These are phyloP conservation scores for Formicarius rufipectus DNA, from an alignment of 2,113 vertebrate species.

Conservation along the genomic window DNA sequence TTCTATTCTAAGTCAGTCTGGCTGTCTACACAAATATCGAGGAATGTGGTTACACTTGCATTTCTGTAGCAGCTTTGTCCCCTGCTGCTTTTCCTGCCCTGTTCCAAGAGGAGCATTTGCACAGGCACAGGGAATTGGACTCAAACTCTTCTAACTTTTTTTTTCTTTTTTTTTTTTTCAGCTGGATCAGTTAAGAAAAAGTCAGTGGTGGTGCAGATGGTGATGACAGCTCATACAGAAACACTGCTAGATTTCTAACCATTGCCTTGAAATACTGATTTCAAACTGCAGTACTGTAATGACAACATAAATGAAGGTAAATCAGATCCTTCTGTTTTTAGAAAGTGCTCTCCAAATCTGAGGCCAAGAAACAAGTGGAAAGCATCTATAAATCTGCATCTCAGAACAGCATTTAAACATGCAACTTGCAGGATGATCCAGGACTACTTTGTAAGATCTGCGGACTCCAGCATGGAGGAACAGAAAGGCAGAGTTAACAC, in stretches of 20 bases:
- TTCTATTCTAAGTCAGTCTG: constrained; percentile 2
- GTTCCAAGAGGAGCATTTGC: constrained; percentile 26
- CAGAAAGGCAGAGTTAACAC: not conserved
- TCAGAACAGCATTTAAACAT: not conserved
- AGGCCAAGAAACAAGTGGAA: not conserved
- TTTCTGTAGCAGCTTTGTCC: constrained; percentile 41
- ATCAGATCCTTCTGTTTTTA: not conserved
- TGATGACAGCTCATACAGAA: constrained; percentile 19
- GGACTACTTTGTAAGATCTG: not conserved
- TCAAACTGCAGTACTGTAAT: not conserved
- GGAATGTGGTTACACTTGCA: constrained; percentile 8
- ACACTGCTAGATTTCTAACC: not conserved
- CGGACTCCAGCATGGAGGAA: not conserved
- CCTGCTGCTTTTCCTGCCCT: constrained; percentile 31
- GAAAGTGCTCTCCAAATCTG: not conserved
- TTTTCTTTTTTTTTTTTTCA: not conserved
- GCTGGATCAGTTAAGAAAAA: not conserved
- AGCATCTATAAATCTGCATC: not conserved
- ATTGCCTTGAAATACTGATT: not conserved
- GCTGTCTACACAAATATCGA: not conserved
- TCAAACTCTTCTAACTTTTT: not conserved
- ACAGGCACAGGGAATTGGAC: not conserved
- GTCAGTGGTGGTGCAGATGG: not conserved
- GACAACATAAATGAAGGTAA: constrained; percentile 4
- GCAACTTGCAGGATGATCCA: not conserved